Evolutionary conservation across 2,888 invertebrate genomes (phyloP), one percentile per base, ranked within the genome.

Genomic region (Amblyjoppa proteus): DNA sequence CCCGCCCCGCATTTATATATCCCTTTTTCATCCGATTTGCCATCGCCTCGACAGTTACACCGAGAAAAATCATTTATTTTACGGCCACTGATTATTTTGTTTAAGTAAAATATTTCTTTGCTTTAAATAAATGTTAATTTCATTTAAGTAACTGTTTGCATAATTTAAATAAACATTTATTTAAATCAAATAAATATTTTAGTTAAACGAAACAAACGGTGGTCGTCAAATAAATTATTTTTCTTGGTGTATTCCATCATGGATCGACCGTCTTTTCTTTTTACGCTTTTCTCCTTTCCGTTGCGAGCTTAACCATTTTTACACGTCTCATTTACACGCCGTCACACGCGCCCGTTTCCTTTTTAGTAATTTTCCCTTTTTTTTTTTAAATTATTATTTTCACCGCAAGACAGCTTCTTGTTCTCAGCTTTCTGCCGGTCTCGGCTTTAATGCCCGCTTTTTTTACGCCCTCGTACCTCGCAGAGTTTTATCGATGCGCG

Each of bases 261-360:
- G 82, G 56, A 81, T 16, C 25, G 56, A 53, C 45, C 31, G 11
- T 13, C 61, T 20, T 31, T 13, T 64, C 3, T 41, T 34, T 68
- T 11, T 53, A 13, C 13, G 0, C 13, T 3, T 20, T 53, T 45
- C 61, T 25, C 11, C 58, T 61, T 85, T 71, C 53, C 64, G 76
- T 81, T 75, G 69, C 20, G 69, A 28, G 11, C 58, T 34, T 51
- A 41, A 16, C 25, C 64, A 61, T 34, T 66, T 85, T 85, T 84
- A 84, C 81, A 87, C 80, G 85, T 82, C 84, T 87, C 87, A 85
- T 84, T 87, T 88, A 84, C 84, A 85, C 81, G 58, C 58, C 51
- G 16, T 31, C 56, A 53, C 77, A 78, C 73, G 41, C 66, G 70
- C 45, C 45, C 61, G 9, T 58, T 49, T 16, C 13, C 38, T 34